Evolutionary conservation across 1,140 invertebrate genomes (phyloP).

Genomic region (Drosophila bifasciata): DNA sequence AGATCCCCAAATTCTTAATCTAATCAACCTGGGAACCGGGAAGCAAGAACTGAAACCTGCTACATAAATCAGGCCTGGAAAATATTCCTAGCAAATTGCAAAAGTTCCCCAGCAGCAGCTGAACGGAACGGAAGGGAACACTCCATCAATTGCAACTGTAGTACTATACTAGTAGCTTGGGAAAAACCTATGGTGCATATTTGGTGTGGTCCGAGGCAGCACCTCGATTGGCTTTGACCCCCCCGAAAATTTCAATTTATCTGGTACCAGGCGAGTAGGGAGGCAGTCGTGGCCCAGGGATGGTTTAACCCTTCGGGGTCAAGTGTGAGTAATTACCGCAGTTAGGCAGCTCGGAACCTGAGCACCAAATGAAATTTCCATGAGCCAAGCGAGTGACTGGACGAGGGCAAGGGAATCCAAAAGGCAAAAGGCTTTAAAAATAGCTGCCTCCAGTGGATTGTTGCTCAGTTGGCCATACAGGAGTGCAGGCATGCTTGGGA

Average conservation of each 20-base stretch:
- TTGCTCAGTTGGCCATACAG: constrained; percentile 16
- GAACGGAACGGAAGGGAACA: too few species aligned
- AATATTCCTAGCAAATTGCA: constrained; percentile 23
- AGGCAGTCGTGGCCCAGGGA: constrained; percentile 10
- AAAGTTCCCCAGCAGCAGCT: constrained; percentile 5
- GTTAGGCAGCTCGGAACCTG: constrained; percentile 60
- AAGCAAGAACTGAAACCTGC: not conserved
- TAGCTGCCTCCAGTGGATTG: constrained; percentile 45
- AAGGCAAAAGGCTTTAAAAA: constrained; percentile 50
- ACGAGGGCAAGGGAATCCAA: constrained; percentile 3
- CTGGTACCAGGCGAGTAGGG: constrained; percentile 24
- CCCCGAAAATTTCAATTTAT: constrained; percentile 51
- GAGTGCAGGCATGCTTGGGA: not conserved
- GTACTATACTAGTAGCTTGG: too few species aligned
- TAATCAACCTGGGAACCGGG: constrained; percentile 42
- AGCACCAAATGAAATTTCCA: constrained; percentile 57
- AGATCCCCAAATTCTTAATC: constrained; percentile 17
- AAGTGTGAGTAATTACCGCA: constrained; percentile 78
- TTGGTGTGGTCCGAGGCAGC: not conserved
- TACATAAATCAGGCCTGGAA: constrained; percentile 8
- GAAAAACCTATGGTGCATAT: not conserved
- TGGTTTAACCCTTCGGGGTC: constrained; percentile 47
- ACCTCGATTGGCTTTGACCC: not conserved
- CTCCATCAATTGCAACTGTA: constrained; percentile 30
- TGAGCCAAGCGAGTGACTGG: constrained; percentile 13